Evolutionary conservation across 2,888 invertebrate genomes (phyloP).

Genomic region (Kryphioiulus occultus): DNA sequence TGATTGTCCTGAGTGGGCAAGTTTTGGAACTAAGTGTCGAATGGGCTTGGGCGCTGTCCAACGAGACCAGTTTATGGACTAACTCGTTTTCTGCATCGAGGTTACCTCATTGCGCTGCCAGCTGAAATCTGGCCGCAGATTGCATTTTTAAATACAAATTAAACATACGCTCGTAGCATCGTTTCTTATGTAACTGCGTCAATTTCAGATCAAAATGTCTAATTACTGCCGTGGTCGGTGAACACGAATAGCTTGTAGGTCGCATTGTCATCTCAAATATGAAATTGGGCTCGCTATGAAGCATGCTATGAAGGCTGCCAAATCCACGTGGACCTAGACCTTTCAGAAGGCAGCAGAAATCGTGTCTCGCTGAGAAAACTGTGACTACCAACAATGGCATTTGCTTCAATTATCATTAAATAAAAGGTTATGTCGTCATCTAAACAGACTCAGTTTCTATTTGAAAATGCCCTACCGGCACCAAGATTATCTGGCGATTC

Average conservation of each 20-base stretch:
- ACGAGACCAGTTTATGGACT: conserved; percentile 8
- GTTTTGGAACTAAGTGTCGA: not conserved
- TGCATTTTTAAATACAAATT: not conserved
- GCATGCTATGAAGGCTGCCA: too few relatives aligned
- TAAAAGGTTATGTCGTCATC: not conserved
- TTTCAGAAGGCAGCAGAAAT: not conserved
- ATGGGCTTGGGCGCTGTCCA: not conserved
- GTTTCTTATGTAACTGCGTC: not conserved
- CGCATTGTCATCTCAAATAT: not conserved
- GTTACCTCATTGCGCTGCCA: not conserved
- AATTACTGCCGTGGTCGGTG: not conserved
- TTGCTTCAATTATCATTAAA: not conserved
- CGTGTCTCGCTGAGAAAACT: not conserved
- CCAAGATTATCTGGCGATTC: too few relatives aligned
- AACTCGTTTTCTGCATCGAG: conserved; percentile 7
- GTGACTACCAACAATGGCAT: conserved; percentile 1
- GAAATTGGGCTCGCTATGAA: not conserved
- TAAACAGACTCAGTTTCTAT: not conserved
- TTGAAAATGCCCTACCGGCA: too few relatives aligned
- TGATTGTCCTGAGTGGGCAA: not conserved
- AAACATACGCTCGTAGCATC: not conserved
- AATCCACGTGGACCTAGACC: not conserved
- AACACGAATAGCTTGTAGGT: not conserved
- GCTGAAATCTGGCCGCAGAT: not conserved
- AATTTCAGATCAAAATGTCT: not conserved